Percentiles rank a stretch among this genome's conserved stretches.
Conservation (phyloP, 2,797 vertebrate species). For the Coracias cyanogaster region DNA sequence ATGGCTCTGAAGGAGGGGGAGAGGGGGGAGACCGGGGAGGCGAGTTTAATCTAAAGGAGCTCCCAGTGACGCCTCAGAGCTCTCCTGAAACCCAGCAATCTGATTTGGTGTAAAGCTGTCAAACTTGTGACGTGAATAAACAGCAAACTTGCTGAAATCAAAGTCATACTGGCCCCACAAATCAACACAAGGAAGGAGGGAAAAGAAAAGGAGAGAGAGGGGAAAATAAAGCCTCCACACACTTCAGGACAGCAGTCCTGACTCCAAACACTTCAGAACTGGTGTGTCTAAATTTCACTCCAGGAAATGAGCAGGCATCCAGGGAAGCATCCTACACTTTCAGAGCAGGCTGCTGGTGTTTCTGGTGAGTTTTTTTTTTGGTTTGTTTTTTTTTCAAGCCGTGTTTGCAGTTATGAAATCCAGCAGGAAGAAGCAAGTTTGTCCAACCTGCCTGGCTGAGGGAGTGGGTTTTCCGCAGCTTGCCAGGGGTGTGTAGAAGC, state of each 20-base stretch:
- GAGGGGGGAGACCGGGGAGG: conserved; percentile 71
- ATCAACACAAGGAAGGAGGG: conserved; percentile 67
- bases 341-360: conserved; percentile 17
- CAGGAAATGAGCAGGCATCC: conserved; percentile 23
- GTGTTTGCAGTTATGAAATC: neutral
- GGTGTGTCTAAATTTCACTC: conserved; percentile 13
- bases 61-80: conserved; percentile 72
- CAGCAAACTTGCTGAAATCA: conserved; percentile 72
- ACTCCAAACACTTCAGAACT: neutral
- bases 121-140: conserved; percentile 80
- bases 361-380: neutral
- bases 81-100: conserved; percentile 74
- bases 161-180: conserved; percentile 49
- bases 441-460: neutral
- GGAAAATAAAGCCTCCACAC: neutral
- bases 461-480: neutral
- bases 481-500: neutral
- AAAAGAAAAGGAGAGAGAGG: conserved; percentile 27
- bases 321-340: conserved; percentile 30
- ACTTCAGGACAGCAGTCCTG: neutral
- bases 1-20: conserved; percentile 72
- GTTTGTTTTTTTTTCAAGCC: neutral
- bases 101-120: conserved; percentile 84
- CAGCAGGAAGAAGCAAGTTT: conserved; percentile 27
- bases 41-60: conserved; percentile 82